Evolutionary conservation across 2,888 invertebrate genomes (phyloP), one percentile per base, ranked within the genome.

Genomic region (Drosophila kanekoi): DNA sequence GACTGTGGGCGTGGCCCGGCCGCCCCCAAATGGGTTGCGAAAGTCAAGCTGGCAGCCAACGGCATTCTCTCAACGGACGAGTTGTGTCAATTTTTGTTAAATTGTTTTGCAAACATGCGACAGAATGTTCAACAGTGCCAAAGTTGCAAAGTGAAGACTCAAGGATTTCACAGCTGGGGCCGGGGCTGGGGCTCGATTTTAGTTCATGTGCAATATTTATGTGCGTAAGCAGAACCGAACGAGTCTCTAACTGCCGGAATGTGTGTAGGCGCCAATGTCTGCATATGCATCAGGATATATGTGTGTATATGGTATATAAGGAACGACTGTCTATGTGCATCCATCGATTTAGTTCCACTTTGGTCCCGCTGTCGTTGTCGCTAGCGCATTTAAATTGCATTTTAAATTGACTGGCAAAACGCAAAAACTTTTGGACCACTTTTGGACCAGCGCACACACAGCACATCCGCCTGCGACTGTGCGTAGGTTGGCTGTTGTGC

Each of bases 311-410:
- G 28, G 14, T 16, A 14, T 37, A 37, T 44, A 35, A 33, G 18
- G 9, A 28, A 43, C 5, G 10, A 35, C 11, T 23, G 33, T 44
- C 9, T n/a, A 8, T 37, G 9, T 11, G 16, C 20, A 9, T 32
- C 5, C 37, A 35, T 28, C 28, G 28, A 28, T 28, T 28, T 28
- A 8, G 35, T 23, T 23, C 5, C 23, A 23, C 23, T 23, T 23
- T 23, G n/a, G 52, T n/a, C 11, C n/a, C 13, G 18, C 41, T 43
- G 48, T n/a, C 9, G n/a, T 32, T 54, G 70, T 65, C 48, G 60
- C 59, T 74, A 59, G 44, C 63, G 75, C 71, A 72, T 64, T 86
- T 62, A 71, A 86, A 86, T 81, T 84, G 79, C 81, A 81, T 83
- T 83, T 79, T 52, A 69, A 86, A 83, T 86, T 76, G 80, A 82